phyloP scores from a whole-genome alignment of 30 jellyfish, hydroid and myxozoan species.

The Turritopsis dohrnii region DNA sequence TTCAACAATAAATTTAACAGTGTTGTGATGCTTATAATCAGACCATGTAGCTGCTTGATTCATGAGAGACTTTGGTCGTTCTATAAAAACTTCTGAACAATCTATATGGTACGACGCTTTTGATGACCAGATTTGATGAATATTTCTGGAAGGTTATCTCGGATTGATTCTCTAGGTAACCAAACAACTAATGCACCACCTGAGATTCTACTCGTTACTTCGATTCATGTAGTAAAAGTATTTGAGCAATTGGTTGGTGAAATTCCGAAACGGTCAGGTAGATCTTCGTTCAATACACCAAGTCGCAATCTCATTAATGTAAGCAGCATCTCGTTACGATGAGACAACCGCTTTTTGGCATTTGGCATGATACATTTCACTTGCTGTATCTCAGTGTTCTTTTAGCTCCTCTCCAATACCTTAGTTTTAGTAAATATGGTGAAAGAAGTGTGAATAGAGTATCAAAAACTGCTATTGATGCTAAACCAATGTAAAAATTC shows the following conservation, averaged over 20 bases:
- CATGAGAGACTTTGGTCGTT: conserved; percentile 43
- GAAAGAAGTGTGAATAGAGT: too few relatives aligned
- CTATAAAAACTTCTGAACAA: conserved; percentile 40
- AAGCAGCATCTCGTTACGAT: too few relatives aligned
- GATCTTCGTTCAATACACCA: too few relatives aligned
- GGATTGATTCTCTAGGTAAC: conserved; percentile 37
- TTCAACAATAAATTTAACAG: conserved; percentile 40
- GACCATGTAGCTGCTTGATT: conserved; percentile 61
- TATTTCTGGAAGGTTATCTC: conserved; percentile 17
- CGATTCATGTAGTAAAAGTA: conserved; percentile 41
- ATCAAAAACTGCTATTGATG: too few relatives aligned
- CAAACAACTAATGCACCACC: conserved; percentile 48
- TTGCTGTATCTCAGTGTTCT: too few relatives aligned
- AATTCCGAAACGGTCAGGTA: conserved; percentile 36
- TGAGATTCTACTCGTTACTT: conserved; percentile 7
- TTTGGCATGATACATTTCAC: too few relatives aligned
- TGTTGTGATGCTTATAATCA: conserved; percentile 46
- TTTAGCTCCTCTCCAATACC: too few relatives aligned
- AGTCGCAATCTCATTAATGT: too few relatives aligned
- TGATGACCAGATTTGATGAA: conserved; percentile 20
- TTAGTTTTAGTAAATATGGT: too few relatives aligned
- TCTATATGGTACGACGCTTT: conserved; percentile 34
- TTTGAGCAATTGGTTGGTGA: conserved; percentile 36
- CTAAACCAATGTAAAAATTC: too few relatives aligned
- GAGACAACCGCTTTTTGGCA: too few relatives aligned